Evolutionary conservation across 92 coral and sea anemone genomes (phyloP), one percentile per base, ranked within the genome.

Genomic region (Muricea muricata): DNA sequence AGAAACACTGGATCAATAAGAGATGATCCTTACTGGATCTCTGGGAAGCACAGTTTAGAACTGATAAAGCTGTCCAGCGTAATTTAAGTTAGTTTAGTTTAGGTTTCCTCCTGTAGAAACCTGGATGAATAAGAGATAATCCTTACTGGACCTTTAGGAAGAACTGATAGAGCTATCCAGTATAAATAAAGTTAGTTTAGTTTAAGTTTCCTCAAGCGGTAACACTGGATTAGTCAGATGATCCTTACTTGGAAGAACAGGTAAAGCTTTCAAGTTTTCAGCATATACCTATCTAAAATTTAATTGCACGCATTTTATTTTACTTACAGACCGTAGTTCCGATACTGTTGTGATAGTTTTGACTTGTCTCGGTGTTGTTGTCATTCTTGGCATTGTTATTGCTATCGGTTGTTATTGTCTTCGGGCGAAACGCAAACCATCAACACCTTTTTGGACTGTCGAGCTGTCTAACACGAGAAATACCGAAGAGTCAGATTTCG

Each of bases 401-500:
- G 68, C 81, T 4, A 48, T 76, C 18, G 83, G 71, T 12, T 78
- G 83, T 12, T 78, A 66, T 67, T 56, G 35, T 39, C 71, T 78
- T 13, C 70, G 83, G 17, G 12, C 48, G 2, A 30, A 32, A 29
- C 70, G 83, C 0, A 78, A 78, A 58, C 83, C 69, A 17, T 78
- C 83, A 0, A 23, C 83, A 1, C 83, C 83, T 1, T 33, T 56
- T 15, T 78, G 83, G 83, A 78, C 83, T 23, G 83, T 78, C 4
- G 83, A 78, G 35, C 31, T 78, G 20, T 78, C 83, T 8, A 34
- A 57, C 71, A 31, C 83, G 24, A 70, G 50, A 37, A 17, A 65
- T 18, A 33, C 32, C 24, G 80, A 75, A 2, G 65, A 75, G 5
- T 31, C 3, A 20, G 83, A 78, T 28, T 78, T 78, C 47, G 71